Evolutionary conservation across 2,113 vertebrate genomes (phyloP).

Genomic region (Grantiella picta): DNA sequence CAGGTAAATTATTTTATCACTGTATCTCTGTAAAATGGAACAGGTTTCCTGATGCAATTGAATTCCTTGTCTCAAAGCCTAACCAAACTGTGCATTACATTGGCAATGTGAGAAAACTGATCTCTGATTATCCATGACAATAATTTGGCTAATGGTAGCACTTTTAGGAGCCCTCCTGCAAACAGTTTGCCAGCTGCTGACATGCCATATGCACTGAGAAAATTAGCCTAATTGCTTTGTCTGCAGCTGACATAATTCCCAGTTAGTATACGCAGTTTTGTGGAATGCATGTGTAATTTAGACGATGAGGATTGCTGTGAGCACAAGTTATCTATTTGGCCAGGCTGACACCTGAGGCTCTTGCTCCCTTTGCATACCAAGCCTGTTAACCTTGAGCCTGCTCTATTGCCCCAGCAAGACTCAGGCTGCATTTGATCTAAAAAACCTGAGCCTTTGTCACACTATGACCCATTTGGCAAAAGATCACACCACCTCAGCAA

Average conservation of each 20-base stretch:
- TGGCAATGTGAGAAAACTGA: background rate
- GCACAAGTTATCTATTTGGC: background rate
- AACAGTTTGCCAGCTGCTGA: constrained; percentile 33
- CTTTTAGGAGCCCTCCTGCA: constrained; percentile 22
- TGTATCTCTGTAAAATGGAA: background rate
- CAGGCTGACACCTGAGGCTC: background rate
- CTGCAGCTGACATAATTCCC: constrained; percentile 12
- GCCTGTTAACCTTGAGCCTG: background rate
- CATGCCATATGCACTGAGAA: constrained; percentile 8
- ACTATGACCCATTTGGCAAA: background rate
- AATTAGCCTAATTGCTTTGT: constrained; percentile 50
- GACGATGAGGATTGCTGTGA: background rate
- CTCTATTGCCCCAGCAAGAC: background rate
- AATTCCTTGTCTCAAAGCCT: background rate
- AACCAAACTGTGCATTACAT: background rate
- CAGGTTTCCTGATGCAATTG: background rate
- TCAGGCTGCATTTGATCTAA: background rate
- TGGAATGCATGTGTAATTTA: background rate
- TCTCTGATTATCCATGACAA: constrained; percentile 46
- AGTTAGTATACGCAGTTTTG: background rate
- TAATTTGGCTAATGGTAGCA: constrained; percentile 41
- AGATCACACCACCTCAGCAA: background rate
- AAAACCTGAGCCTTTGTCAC: background rate
- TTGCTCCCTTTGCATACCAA: background rate
- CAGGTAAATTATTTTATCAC: background rate